These are phyloP conservation scores for Paguma larvata DNA, from an alignment of 2,797 vertebrate genomes.

Conservation along the genomic window DNA sequence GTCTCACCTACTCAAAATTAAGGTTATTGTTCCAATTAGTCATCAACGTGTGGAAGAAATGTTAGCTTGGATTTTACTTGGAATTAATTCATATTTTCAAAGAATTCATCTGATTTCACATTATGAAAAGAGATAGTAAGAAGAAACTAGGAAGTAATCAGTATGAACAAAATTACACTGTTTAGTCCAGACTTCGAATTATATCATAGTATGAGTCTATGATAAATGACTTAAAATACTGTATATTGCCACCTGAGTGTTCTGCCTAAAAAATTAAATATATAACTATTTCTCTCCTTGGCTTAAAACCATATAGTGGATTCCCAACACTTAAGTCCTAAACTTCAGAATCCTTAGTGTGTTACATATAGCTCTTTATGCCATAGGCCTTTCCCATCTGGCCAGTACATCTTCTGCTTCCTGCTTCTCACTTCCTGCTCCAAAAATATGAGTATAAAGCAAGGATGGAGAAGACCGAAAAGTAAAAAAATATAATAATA, in stretches of 20 bases:
- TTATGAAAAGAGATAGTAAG: not conserved
- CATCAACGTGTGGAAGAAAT: not conserved
- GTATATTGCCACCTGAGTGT: not conserved
- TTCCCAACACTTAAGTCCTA: not conserved
- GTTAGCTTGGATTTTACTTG: conserved; percentile 27
- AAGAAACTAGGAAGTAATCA: not conserved
- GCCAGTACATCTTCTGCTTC: not conserved
- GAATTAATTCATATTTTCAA: not conserved
- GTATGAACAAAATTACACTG: not conserved
- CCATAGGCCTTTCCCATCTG: not conserved
- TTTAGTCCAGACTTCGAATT: not conserved
- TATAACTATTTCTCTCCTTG: not conserved
- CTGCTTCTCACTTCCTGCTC: not conserved
- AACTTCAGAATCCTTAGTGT: not conserved
- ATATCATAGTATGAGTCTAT: not conserved
- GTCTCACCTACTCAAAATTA: not conserved
- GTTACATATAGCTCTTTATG: not conserved
- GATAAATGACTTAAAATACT: not conserved
- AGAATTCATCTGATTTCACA: not conserved
- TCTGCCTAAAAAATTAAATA: not conserved
- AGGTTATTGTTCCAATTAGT: not conserved
- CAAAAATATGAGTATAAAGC: not conserved
- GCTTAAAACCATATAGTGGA: not conserved
- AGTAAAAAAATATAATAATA: conserved; percentile 28
- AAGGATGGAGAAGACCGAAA: not conserved